These are phyloP conservation scores for Drosophila miranda DNA, from an alignment of 1,140 invertebrate species.

Conservation along the genomic window DNA sequence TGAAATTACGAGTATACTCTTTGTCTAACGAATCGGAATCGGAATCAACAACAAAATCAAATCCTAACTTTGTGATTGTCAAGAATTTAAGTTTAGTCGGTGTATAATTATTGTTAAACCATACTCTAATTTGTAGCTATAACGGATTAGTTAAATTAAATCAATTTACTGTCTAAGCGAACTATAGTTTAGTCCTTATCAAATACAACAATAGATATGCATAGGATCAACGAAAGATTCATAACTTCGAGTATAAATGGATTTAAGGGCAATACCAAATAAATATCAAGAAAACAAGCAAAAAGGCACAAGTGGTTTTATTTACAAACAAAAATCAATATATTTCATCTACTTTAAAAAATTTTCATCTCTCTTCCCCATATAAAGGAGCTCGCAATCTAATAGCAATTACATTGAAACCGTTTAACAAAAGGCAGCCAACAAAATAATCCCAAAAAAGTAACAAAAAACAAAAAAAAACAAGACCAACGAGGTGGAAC, in stretches of 20 bases:
- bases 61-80: constrained; percentile 78
- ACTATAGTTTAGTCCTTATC: constrained; percentile 13
- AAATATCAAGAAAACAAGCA: constrained; percentile 35
- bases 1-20: constrained; percentile 37
- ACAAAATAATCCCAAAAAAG: constrained; percentile 22
- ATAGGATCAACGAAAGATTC: constrained; percentile 27
- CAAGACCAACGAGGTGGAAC: too few relatives aligned
- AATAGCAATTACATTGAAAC: constrained; percentile 56
- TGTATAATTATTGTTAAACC: constrained; percentile 53
- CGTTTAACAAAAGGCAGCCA: constrained; percentile 35
- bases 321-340: background rate
- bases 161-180: constrained; percentile 39
- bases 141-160: constrained; percentile 55
- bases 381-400: constrained; percentile 29
- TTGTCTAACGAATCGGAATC: constrained; percentile 40
- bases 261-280: constrained; percentile 43
- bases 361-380: background rate
- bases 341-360: background rate
- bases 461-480: constrained; percentile 7
- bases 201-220: constrained; percentile 17
- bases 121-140: constrained; percentile 56
- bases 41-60: constrained; percentile 15
- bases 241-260: constrained; percentile 9
- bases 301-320: background rate
- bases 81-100: constrained; percentile 69